Conservation (phyloP, 2,797 vertebrate genomes). For the Pangasius sanitwongsei region DNA sequence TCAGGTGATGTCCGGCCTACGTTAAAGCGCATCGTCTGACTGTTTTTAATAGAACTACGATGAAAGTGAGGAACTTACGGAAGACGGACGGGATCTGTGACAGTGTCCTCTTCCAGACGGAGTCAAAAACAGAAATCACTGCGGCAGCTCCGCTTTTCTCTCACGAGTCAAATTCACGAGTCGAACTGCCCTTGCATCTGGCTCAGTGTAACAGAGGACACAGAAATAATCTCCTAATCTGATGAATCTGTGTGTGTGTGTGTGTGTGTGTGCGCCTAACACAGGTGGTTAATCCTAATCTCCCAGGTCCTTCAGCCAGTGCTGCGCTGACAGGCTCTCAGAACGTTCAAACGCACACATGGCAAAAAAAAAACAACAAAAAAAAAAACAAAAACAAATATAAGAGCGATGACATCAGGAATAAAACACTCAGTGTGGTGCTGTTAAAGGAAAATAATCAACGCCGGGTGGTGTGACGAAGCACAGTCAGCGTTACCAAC, state of each 20-base stretch:
- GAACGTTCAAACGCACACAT: background rate
- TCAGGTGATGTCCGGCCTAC: background rate
- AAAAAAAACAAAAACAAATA: background rate
- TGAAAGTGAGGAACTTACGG: background rate
- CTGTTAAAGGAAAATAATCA: background rate
- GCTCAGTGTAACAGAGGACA: slow-evolving; percentile 59
- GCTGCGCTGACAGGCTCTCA: background rate
- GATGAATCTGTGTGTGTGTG: slow-evolving; percentile 45
- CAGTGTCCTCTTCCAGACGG: background rate
- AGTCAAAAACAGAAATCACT: background rate
- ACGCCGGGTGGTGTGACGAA: background rate
- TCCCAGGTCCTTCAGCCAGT: slow-evolving; percentile 51
- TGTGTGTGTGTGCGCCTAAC: slow-evolving; percentile 21
- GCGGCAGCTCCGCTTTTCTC: background rate
- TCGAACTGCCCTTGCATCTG: background rate
- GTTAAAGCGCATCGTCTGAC: background rate
- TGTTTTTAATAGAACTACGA: background rate
- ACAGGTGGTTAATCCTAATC: slow-evolving; percentile 60
- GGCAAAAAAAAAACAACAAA: too few species aligned
- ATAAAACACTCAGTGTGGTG: background rate
- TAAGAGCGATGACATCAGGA: background rate
- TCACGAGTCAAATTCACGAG: too few species aligned
- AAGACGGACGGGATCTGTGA: background rate
- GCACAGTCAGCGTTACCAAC: too few species aligned
- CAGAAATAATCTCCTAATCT: slow-evolving; percentile 76